Base-by-base conservation (phyloP, 2,888 invertebrate species). In the Polietes domitor region DNA sequence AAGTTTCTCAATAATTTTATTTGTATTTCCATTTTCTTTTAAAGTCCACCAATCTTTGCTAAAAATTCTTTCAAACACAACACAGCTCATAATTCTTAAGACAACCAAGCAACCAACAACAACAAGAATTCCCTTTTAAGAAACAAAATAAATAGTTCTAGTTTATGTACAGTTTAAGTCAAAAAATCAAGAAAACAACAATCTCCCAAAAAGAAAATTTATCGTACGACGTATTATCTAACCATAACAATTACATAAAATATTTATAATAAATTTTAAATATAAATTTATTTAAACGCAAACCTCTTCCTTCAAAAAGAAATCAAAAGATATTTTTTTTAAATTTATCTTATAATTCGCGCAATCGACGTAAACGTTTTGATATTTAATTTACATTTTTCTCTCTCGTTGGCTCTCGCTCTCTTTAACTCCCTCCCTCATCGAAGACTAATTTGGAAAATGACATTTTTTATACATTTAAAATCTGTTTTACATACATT, bases 91-190 rank as follows among this genome's bases (percentile, higher is more conserved):
- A 47, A 47, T 21, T 47, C 12, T 70, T 70, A 70, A 70, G 47
- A 55, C 10, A 55, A 55, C 9, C 58, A 12, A 28, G 15, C 43
- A 28, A 19, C 43, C 24, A 61, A n/a, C 17, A 37, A 2, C 15
- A 53, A 72, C 28, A 53, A 47, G n/a, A 24, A 61, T 53, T 21
- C n/a, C 21, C 32, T 7, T 9, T 43, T 19, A 43, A 47, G 15
- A 63, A 28, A 24, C 63, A 21, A 6, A 68, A 21, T 58, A 50
- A 50, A 65, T 63, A 58, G 47, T 84, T 84, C 50, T 85, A 85
- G 76, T 80, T 80, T 85, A 79, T 85, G 83, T 83, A 85, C 78
- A 79, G 82, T 55, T 72, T 81, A 86, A 85, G 85, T 79, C 79
- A 81, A 58, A 53, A 28, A 17, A 77, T 12, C 24, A 32, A 58